A percentile compares a stretch with the other conserved stretches of the same genome.
phyloP scores from a whole-genome alignment of 2,113 vertebrate genomes.

The Atlantisia rogersi region DNA sequence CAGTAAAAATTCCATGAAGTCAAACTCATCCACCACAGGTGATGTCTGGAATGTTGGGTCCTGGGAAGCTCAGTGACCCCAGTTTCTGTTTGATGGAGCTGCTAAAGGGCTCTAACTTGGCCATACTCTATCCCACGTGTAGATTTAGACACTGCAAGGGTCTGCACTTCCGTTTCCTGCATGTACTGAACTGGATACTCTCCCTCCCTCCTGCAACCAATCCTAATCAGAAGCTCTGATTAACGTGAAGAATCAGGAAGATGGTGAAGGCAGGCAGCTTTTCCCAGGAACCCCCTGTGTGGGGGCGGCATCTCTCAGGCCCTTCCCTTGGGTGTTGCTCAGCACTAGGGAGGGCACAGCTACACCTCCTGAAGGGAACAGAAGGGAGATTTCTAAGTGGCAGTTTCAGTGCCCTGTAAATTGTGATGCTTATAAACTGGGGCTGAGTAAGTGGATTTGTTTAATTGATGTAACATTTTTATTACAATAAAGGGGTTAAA shows the following conservation, averaged over 20 bases:
- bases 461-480: not conserved
- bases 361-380: not conserved
- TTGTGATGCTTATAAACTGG: too few species aligned
- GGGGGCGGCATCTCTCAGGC: not conserved
- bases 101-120: not conserved
- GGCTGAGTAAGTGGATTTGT: not conserved
- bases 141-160: rapidly evolving
- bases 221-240: not conserved
- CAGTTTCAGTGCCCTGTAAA: not conserved
- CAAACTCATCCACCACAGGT: not conserved
- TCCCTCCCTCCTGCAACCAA: not conserved
- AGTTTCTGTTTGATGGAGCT: not conserved
- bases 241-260: not conserved
- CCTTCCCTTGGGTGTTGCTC: not conserved
- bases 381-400: not conserved
- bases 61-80: too few species aligned
- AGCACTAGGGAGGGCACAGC: not conserved
- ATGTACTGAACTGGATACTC: rapidly evolving
- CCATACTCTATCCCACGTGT: rapidly evolving
- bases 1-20: not conserved
- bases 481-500: not conserved
- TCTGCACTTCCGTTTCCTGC: rapidly evolving
- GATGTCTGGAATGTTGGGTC: not conserved
- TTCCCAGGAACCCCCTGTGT: rapidly evolving
- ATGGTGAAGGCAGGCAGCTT: not conserved